These are phyloP conservation scores for Oceanodroma tethys DNA, from an alignment of 2,113 vertebrate genomes.

Conservation along the genomic window DNA sequence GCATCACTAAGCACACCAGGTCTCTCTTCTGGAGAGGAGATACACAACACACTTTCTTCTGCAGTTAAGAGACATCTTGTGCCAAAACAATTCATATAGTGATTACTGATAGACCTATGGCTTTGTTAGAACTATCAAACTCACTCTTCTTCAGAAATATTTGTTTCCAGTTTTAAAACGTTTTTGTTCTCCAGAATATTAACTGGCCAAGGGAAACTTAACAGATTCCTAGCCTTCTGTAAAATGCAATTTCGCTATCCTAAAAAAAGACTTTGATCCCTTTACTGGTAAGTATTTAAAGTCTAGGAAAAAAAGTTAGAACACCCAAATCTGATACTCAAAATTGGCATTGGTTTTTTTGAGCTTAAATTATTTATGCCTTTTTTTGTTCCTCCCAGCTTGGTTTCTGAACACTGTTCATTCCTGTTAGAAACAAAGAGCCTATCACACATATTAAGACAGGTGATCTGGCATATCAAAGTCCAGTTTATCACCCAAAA, in stretches of 20 bases:
- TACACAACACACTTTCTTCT: background rate
- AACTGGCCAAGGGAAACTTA: background rate
- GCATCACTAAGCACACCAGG: background rate
- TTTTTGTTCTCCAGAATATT: background rate
- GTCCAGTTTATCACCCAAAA: background rate
- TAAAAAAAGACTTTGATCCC: background rate
- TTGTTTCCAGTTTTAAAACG: background rate
- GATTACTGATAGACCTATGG: background rate
- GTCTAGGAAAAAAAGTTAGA: background rate
- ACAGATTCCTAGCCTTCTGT: background rate
- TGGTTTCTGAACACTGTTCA: background rate
- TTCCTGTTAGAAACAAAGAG: background rate
- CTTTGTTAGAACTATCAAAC: background rate
- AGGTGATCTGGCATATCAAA: background rate
- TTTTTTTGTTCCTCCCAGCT: background rate
- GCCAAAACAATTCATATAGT: background rate
- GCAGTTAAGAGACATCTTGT: background rate
- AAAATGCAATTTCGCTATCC: background rate
- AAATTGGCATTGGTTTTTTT: background rate
- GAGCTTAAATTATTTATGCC: background rate
- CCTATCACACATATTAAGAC: background rate
- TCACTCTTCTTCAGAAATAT: background rate
- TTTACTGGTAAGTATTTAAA: background rate
- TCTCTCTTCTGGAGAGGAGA: background rate
- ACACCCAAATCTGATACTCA: background rate